Conservation (phyloP, 2,113 vertebrate species). For the Natator depressus region DNA sequence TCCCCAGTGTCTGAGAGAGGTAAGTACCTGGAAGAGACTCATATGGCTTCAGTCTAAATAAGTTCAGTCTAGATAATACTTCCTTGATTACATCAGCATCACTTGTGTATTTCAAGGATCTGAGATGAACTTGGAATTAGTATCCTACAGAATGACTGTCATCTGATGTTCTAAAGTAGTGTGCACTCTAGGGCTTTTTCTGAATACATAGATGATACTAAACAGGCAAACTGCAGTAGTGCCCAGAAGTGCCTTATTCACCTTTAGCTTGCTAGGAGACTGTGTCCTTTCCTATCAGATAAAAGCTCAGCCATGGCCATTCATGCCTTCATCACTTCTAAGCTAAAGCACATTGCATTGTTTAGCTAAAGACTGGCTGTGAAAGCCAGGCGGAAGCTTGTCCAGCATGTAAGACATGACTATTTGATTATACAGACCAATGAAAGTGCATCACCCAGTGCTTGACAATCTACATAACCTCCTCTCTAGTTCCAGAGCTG, state of each 20-base stretch:
- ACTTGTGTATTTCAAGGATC: not conserved
- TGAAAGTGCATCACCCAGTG: not conserved
- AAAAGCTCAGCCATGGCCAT: not conserved
- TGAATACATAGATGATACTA: not conserved
- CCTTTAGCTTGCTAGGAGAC: not conserved
- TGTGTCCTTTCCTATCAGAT: not conserved
- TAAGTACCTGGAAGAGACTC: slow-evolving; percentile 55
- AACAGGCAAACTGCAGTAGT: not conserved
- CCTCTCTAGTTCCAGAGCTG: not conserved
- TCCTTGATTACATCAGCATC: accelerated
- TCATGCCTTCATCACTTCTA: not conserved
- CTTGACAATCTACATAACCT: not conserved
- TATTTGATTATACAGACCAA: not conserved
- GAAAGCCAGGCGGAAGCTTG: no score
- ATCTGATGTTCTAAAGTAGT: not conserved
- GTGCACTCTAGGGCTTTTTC: not conserved
- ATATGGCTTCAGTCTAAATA: slow-evolving; percentile 16
- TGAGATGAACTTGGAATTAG: slow-evolving; percentile 20
- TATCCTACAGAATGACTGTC: not conserved
- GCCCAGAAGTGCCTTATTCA: not conserved
- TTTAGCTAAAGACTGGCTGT: no score
- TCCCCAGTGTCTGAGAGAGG: slow-evolving; percentile 44
- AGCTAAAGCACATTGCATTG: not conserved
- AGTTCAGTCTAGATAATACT: not conserved
- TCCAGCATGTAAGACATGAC: not conserved